Conservation (phyloP, 2,113 vertebrate species). For the Periophthalmus modestus region DNA sequence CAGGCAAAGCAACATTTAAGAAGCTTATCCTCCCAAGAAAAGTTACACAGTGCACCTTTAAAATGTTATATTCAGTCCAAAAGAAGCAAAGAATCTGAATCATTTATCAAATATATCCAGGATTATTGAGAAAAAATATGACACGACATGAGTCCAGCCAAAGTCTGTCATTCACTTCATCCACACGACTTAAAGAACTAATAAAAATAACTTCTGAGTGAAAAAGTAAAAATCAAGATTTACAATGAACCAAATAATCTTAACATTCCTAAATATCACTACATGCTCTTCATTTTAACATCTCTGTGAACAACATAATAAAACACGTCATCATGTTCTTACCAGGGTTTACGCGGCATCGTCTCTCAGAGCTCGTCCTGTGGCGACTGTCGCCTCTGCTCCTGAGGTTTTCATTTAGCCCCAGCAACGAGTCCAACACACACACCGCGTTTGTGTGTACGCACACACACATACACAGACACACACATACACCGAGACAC, state of each 20-base stretch:
- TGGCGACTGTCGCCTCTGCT: conserved; percentile 30
- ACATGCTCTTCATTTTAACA: not conserved
- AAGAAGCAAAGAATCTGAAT: too few species aligned
- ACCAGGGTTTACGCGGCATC: conserved; percentile 74
- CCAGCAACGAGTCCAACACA: conserved; percentile 56
- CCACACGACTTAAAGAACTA: too few species aligned
- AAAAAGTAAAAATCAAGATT: too few species aligned
- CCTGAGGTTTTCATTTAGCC: conserved; percentile 55
- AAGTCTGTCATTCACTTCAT: too few species aligned
- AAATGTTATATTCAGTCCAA: too few species aligned
- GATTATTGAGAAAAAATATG: too few species aligned
- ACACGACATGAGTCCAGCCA: too few species aligned
- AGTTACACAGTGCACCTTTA: too few species aligned
- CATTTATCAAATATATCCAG: too few species aligned
- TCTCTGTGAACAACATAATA: not conserved
- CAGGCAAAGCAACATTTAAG: not conserved
- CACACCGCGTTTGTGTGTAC: conserved; percentile 46
- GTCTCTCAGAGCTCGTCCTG: conserved; percentile 20
- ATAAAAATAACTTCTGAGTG: too few species aligned
- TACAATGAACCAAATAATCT: too few species aligned
- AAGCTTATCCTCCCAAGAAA: not conserved
- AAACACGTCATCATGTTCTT: conserved; percentile 33
- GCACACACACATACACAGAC: conserved; percentile 14
- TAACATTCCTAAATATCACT: not conserved
- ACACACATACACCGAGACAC: too few species aligned